phyloP scores from a whole-genome alignment of 2,888 invertebrate genomes.

The Ichneumon xanthorius region DNA sequence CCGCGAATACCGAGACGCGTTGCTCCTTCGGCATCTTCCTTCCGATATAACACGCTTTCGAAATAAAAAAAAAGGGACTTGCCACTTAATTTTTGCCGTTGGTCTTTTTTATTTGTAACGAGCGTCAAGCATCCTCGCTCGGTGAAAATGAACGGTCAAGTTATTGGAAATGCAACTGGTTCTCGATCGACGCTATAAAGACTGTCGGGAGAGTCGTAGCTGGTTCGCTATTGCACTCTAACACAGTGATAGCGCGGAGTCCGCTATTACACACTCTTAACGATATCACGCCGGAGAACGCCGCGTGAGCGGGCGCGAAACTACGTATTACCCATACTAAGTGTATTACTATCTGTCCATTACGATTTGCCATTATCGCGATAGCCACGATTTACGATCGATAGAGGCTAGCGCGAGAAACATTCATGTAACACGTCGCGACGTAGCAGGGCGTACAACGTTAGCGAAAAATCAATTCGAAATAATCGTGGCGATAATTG shows the following conservation, averaged over 20 bases:
- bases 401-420: neutral
- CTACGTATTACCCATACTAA: slow-evolving; percentile 65
- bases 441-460: neutral
- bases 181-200: slow-evolving; percentile 64
- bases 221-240: slow-evolving; percentile 20
- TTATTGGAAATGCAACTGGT: slow-evolving; percentile 65
- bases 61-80: neutral
- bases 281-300: slow-evolving; percentile 41
- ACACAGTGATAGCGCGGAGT: slow-evolving; percentile 23
- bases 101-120: neutral
- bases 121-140: neutral
- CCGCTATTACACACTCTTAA: slow-evolving; percentile 48
- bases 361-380: slow-evolving; percentile 69
- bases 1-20: slow-evolving; percentile 5
- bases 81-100: no score
- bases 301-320: slow-evolving; percentile 43
- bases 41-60: neutral
- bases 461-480: slow-evolving; percentile 5
- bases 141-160: slow-evolving; percentile 31
- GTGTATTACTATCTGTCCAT: slow-evolving; percentile 69
- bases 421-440: no score
- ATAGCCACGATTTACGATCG: slow-evolving; percentile 68
- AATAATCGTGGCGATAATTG: slow-evolving; percentile 17
- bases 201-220: slow-evolving; percentile 39
- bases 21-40: slow-evolving; percentile 6